Percentiles rank a stretch among this genome's conserved stretches.
These are phyloP conservation scores for Holothuria glaberrima DNA, from an alignment of 35 echinoderm and acorn worm genomes.

Conservation along the genomic window DNA sequence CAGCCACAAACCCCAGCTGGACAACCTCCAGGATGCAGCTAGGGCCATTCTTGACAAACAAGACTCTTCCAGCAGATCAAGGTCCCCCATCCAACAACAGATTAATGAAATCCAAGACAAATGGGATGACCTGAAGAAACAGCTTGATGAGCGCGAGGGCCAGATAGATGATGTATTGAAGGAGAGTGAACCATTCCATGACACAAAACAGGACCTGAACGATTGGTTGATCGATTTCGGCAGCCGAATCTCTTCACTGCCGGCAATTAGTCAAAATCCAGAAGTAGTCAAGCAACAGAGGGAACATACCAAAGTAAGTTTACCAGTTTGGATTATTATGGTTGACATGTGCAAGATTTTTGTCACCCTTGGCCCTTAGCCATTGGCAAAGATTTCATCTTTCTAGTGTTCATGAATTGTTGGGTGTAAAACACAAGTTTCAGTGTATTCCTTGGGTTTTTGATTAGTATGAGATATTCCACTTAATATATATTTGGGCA, in stretches of 20 bases:
- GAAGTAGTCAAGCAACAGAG: constrained; percentile 91
- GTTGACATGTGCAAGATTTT: no score
- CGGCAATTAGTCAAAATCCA: constrained; percentile 88
- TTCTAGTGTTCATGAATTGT: no score
- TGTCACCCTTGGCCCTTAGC: no score
- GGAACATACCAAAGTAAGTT: constrained; percentile 93
- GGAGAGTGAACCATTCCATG: constrained; percentile 97
- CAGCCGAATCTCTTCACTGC: constrained; percentile 74
- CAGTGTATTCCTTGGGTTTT: no score
- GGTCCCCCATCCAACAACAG: constrained; percentile 83
- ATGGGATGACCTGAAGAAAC: constrained; percentile 90
- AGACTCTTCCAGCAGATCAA: constrained; percentile 56
- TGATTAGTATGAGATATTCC: no score
- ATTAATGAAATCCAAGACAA: constrained; percentile 74
- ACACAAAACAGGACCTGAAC: constrained; percentile 78
- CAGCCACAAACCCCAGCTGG: constrained; percentile 84
- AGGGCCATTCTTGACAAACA: constrained; percentile 86
- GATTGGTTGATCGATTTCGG: constrained; percentile 94
- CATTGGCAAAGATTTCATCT: no score
- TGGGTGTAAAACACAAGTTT: no score
- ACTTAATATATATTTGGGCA: no score
- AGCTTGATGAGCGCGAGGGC: constrained; percentile 86
- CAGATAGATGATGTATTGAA: constrained; percentile 86
- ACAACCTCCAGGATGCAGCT: constrained; percentile 86
- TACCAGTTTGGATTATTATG: background rate